Conservation (phyloP, 2,113 vertebrate species). For the Gracilinanus agilis region DNA sequence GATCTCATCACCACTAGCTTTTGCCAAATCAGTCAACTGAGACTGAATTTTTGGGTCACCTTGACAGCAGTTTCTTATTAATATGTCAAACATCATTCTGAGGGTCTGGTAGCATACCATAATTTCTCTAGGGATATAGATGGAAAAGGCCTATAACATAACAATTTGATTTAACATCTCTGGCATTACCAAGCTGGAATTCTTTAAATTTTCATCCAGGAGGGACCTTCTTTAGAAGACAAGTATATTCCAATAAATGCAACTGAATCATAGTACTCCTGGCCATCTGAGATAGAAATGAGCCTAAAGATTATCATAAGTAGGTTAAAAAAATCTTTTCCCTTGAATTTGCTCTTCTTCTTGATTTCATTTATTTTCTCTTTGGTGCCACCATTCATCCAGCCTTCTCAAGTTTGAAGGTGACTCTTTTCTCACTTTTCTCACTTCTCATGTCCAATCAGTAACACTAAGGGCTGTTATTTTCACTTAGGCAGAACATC, state of each 20-base stretch:
- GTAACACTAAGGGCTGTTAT: not conserved
- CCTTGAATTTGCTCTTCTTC: not conserved
- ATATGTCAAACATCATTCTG: not conserved
- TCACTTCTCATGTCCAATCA: not conserved
- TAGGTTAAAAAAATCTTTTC: not conserved
- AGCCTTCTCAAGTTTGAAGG: not conserved
- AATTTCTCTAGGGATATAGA: slow-evolving; percentile 17
- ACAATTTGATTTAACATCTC: not conserved
- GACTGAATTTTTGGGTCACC: slow-evolving; percentile 45
- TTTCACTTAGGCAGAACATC: not conserved
- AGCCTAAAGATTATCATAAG: not conserved
- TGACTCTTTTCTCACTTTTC: not conserved
- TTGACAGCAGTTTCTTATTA: not conserved
- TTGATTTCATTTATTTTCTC: not conserved
- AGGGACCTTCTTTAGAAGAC: not conserved
- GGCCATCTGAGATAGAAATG: not conserved
- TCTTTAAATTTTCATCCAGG: not conserved
- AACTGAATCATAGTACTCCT: not conserved
- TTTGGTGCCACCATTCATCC: not conserved
- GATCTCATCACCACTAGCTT: not conserved
- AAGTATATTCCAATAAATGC: not conserved
- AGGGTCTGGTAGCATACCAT: slow-evolving; percentile 15
- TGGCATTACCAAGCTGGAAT: not conserved
- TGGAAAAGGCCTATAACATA: not conserved
- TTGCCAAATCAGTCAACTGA: slow-evolving; percentile 46